Conservation (phyloP, 2,888 invertebrate species). For the Macaria notata region DNA sequence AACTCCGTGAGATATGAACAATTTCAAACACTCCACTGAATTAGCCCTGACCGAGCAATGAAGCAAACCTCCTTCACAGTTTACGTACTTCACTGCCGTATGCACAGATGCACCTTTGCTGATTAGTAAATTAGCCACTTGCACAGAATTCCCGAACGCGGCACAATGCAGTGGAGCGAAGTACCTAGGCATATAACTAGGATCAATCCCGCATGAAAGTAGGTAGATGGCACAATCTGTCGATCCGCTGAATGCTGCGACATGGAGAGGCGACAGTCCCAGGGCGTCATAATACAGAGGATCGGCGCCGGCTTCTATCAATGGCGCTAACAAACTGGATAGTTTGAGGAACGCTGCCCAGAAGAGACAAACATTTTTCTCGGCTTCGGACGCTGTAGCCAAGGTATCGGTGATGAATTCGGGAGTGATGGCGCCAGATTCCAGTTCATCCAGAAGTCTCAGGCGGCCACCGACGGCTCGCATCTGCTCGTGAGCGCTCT, state of each 20-base stretch:
- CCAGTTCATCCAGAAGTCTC: constrained; percentile 87
- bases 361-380: constrained; percentile 87
- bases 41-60: constrained; percentile 94
- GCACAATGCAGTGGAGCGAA: constrained; percentile 94
- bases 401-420: constrained; percentile 80
- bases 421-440: constrained; percentile 84
- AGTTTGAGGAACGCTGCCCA: constrained; percentile 89
- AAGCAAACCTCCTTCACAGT: constrained; percentile 89
- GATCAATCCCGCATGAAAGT: constrained; percentile 85
- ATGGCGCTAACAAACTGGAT: constrained; percentile 84
- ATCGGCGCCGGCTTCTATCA: constrained; percentile 87
- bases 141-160: constrained; percentile 92
- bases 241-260: constrained; percentile 91
- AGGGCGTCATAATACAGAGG: constrained; percentile 86
- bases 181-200: constrained; percentile 86
- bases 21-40: constrained; percentile 88
- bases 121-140: constrained; percentile 90
- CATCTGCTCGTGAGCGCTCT: constrained; percentile 89
- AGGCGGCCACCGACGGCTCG: constrained; percentile 85
- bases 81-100: constrained; percentile 84
- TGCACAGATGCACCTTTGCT: constrained; percentile 87
- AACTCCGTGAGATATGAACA: constrained; percentile 89
- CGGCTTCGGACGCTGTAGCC: constrained; percentile 83
- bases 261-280: constrained; percentile 88
- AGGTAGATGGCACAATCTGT: constrained; percentile 86